Percentiles rank a stretch among this genome's conserved stretches.
phyloP scores from a whole-genome alignment of 2,797 vertebrate genomes.

The Sebastes iracundus region DNA sequence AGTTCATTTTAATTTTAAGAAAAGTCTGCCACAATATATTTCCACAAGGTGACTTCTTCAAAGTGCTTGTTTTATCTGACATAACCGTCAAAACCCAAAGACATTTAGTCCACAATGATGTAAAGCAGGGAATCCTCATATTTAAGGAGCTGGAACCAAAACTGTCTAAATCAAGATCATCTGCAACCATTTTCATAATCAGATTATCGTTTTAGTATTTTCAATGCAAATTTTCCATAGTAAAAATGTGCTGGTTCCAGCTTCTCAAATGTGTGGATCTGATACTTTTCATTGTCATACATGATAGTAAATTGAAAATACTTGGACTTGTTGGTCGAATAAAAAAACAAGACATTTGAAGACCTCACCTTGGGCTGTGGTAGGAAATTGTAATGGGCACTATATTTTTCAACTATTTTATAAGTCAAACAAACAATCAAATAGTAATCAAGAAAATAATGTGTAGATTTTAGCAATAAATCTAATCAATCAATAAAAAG shows the following conservation, averaged over 20 bases:
- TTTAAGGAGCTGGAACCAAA: not conserved
- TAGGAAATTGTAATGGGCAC: not conserved
- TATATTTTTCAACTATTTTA: not conserved
- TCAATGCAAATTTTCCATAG: not conserved
- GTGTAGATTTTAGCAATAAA: not conserved
- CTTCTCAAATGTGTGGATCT: not conserved
- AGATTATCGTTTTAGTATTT: not conserved
- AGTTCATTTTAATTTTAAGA: not conserved
- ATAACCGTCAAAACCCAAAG: not conserved
- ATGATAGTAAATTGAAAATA: not conserved
- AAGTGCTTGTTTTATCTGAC: not conserved
- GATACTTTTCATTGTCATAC: not conserved
- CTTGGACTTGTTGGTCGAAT: not conserved
- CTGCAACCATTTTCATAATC: not conserved
- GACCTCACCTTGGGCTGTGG: not conserved
- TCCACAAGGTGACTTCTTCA: not conserved
- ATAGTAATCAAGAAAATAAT: not conserved
- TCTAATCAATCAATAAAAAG: not conserved
- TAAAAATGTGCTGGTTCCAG: not conserved
- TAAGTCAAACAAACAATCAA: not conserved
- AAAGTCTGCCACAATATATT: not conserved
- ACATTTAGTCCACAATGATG: not conserved
- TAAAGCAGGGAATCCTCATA: not conserved
- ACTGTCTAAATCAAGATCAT: not conserved
- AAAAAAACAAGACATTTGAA: not conserved